Evolutionary conservation across 2,888 invertebrate genomes (phyloP).

Genomic region (Anthophora plumipes): DNA sequence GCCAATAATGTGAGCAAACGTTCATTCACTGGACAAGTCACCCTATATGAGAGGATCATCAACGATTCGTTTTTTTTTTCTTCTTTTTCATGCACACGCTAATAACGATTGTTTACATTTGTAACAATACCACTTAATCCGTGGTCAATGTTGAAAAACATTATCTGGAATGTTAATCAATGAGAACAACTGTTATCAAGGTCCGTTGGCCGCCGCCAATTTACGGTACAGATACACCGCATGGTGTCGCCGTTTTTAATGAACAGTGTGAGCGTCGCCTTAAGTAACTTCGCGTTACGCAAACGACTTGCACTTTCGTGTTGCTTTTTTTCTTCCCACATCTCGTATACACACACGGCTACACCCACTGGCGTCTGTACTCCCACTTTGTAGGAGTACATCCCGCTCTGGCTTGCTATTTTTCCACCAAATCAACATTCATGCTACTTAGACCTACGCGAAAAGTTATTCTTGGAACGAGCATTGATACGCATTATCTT

Average conservation of each 20-base stretch:
- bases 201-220: slow-evolving; percentile 5
- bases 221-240: not conserved
- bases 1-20: too few relatives aligned
- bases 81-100: not conserved
- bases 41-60: too few relatives aligned
- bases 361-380: slow-evolving; percentile 62
- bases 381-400: slow-evolving; percentile 62
- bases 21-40: too few relatives aligned
- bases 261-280: slow-evolving; percentile 55
- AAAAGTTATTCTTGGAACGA: slow-evolving; percentile 29
- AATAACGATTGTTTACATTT: not conserved
- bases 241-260: slow-evolving; percentile 25
- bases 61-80: not conserved
- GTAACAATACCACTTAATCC: not conserved
- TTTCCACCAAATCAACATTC: slow-evolving; percentile 42
- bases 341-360: slow-evolving; percentile 58
- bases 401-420: slow-evolving; percentile 26
- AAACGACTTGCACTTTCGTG: slow-evolving; percentile 78
- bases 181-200: slow-evolving; percentile 27
- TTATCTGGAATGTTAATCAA: slow-evolving; percentile 30
- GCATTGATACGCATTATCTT: slow-evolving; percentile 34
- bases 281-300: slow-evolving; percentile 73
- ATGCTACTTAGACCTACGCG: slow-evolving; percentile 27
- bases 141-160: not conserved
- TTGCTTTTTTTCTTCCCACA: slow-evolving; percentile 75